Base-by-base conservation (phyloP, 2,888 invertebrate species). In the Coenonympha arcania region DNA sequence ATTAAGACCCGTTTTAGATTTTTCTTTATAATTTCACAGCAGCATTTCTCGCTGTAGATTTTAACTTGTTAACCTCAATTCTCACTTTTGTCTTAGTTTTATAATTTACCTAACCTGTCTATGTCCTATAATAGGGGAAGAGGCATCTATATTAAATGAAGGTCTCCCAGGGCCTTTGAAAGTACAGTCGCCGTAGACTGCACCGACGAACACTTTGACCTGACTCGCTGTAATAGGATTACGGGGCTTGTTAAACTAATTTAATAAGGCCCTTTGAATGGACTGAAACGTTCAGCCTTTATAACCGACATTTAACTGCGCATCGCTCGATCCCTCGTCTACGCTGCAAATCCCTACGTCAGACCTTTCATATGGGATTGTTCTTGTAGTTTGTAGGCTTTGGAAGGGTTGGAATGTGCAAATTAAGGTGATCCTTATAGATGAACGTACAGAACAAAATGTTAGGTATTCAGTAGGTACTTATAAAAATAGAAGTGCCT, bases 221-320 rank as follows among this genome's bases (percentile, higher is more conserved):
- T n/a, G n/a, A n/a, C n/a, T n/a, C n/a, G n/a, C n/a, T n/a, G 19
- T 49, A 50, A 31, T 31, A 31, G 13, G 31, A 31, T 31, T 31
- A 1, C 16, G 28, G 26, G 34, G 34, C 16, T 33, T 40, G 50
- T 40, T 46, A 50, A 46, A 46, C 36, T 50, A 46, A 50, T 46
- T 41, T 34, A 20, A 34, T 45, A 50, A 49, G 30, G 33, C 18
- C 34, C 34, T 34, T 34, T 34, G 40, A 39, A 41, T 31, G 47
- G 39, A 48, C 47, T 26, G 41, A 18, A 41, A 30, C 41, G 19
- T 41, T 41, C 41, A 15, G 22, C 22, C 39, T 39, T 39, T 39
- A 41, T 30, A 30, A 26, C 18, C 28, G 30, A 18, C 30, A 41
- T 41, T 41, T 28, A 28, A 41, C 22, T 40, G 26, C 41, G 41